Evolutionary conservation across 2,113 vertebrate genomes (phyloP), one percentile per base, ranked within the genome.

Genomic region (Tachysurus fulvidraco): DNA sequence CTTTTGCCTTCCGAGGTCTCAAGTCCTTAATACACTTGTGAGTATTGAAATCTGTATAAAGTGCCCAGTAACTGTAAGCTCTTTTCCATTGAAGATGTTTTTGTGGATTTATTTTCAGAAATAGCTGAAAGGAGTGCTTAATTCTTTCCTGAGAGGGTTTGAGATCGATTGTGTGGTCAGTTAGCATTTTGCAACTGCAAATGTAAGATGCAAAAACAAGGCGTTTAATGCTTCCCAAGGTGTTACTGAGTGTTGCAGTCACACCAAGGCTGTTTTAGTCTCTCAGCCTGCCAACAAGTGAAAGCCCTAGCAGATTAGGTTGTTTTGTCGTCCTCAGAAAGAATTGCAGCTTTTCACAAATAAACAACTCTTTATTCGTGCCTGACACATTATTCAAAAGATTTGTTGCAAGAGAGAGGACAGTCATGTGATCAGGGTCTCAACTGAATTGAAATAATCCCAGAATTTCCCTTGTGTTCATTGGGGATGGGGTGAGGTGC

Each of bases 11-110:
- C 93, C 95, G 97, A 90, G 98, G 98, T 90, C 95, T 99, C 85
- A 98, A 99, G 93, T 94, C 96, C 88, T 93, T 99, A 92, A 96
- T 98, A 94, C 98, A 99, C 88, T 93, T 99, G 98, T 99, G 96
- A 99, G 98, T 98, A 96, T 90, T 59, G 5, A 28, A 10, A 36
- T 55, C 3, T 30, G 12, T 55, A 30, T 81, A 10, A 57, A 17
- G 62, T n/a, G 25, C 21, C 16, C 0, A 44, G 6, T 84, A 59
- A 77, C 36, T 62, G 6, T 50, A 77, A 19, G 13, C n/a, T 78
- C 5, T 3, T 4, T 64, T 59, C 50, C 11, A 46, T 44, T 67
- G 19, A 41, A 50, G 55, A 4, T 36, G 36, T 44, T 52, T 77
- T 17, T 30, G 28, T 46, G 41, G 25, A 64, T 69, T 76, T 55